Evolutionary conservation across 2,888 invertebrate species (phyloP), one percentile per base, ranked within the genome.

Genomic region (Scaptomyza tumidula): DNA sequence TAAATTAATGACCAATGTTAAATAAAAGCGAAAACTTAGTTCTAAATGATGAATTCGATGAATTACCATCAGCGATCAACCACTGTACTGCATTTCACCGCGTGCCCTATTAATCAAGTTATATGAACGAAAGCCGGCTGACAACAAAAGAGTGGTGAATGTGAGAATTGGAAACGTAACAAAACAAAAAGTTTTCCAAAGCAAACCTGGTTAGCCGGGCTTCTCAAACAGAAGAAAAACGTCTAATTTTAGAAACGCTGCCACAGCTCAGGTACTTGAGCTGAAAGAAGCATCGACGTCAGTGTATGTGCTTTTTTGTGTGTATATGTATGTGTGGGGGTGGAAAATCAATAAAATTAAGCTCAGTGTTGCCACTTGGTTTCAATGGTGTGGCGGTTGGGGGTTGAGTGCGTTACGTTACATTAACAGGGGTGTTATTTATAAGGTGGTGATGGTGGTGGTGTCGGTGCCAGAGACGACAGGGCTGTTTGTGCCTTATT

Each of bases 311-410:
- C 27, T 4, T 14, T 4, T 14, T 27, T 50, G 37, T 39, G 14
- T 9, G 53, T 33, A 46, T 60, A 29, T 59, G 44, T 24, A 14
- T 48, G 31, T 44, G 46, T 27, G 78, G 60, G 66, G 63, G 75
- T 72, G 75, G 69, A 87, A 87, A 86, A 86, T 86, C 86, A 76
- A 86, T 86, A 88, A 69, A 71, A 73, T 73, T 75, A 84, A 81
- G 84, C 78, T 78, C 75, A 70, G 87, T 79, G 82, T 57, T 75
- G 80, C 82, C 80, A 81, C 71, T 75, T 78, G 53, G 69, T 78
- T 63, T 48, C 49, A 70, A 29, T 52, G 52, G 37, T 24, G 29
- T 39, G 55, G 10, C 11, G 19, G 24, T n/a, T 53, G 46, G 39
- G 52, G 57, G 54, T 50, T 60, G 65, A 49, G 53, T 61, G 52